Conservation (phyloP, 1,140 invertebrate genomes). For the Halictus rubicundus region DNA sequence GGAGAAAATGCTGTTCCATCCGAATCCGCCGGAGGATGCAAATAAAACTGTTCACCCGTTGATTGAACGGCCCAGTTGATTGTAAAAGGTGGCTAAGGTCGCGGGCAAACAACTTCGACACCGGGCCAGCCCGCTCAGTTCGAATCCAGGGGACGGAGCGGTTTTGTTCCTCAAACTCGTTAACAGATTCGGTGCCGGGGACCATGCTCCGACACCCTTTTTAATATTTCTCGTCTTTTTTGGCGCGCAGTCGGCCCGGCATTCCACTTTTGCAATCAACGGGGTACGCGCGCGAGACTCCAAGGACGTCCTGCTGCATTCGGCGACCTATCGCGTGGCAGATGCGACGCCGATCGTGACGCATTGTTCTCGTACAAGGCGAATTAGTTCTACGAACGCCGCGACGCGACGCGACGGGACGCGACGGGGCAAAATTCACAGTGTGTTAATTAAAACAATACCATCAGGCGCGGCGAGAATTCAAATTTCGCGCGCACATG, state of each 20-base stretch:
- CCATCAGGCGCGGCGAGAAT: slow-evolving; percentile 27
- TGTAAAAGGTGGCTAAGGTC: background rate
- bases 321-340: slow-evolving; percentile 34
- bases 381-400: slow-evolving; percentile 33
- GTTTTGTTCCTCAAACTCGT: slow-evolving; percentile 32
- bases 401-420: too few species aligned
- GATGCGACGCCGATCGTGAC: slow-evolving; percentile 46
- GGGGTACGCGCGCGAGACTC: slow-evolving; percentile 12
- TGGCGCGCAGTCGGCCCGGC: slow-evolving; percentile 10
- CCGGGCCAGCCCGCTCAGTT: slow-evolving; percentile 9
- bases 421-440: slow-evolving; percentile 12
- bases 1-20: too few species aligned
- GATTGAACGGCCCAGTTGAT: background rate
- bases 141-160: slow-evolving; percentile 16
- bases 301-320: slow-evolving; percentile 8
- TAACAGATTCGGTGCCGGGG: slow-evolving; percentile 19
- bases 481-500: slow-evolving; percentile 43
- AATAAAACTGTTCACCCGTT: background rate
- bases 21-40: background rate
- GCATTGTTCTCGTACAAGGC: slow-evolving; percentile 45
- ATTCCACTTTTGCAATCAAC: slow-evolving; percentile 49
- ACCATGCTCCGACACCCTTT: slow-evolving; percentile 37
- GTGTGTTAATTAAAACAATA: slow-evolving; percentile 52
- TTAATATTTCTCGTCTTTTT: slow-evolving; percentile 47
- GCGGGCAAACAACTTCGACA: background rate